These are phyloP conservation scores for Sus cebifrons DNA, from an alignment of 2,797 vertebrate genomes.

Conservation along the genomic window DNA sequence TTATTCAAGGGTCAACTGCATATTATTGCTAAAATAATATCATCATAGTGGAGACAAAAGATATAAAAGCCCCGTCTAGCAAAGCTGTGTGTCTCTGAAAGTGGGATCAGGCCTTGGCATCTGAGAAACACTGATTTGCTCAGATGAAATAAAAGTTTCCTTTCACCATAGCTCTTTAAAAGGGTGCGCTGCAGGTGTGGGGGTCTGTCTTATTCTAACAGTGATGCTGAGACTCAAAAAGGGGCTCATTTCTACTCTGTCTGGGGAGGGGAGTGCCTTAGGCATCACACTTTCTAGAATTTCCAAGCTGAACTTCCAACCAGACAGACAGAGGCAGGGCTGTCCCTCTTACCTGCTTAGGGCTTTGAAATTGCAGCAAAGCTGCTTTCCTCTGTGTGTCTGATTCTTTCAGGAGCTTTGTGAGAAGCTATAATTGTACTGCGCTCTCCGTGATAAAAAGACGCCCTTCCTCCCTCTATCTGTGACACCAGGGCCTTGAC, in stretches of 20 bases:
- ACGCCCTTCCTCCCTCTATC: not conserved
- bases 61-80: not conserved
- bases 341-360: not conserved
- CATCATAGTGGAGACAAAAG: not conserved
- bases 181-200: fast-evolving
- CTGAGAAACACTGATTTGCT: not conserved
- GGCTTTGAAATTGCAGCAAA: not conserved
- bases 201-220: too few relatives aligned
- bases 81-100: not conserved
- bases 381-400: not conserved
- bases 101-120: not conserved
- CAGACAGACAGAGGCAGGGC: not conserved
- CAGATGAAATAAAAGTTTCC: not conserved
- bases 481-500: not conserved
- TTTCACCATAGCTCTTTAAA: not conserved
- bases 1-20: not conserved
- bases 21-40: not conserved
- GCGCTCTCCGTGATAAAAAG: not conserved
- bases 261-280: not conserved
- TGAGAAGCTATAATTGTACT: not conserved
- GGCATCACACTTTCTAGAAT: not conserved
- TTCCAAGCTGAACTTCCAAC: not conserved
- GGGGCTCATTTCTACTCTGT: not conserved
- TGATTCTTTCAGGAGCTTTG: not conserved
- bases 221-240: not conserved